A percentile compares a stretch with the other conserved stretches of the same genome.
These are phyloP conservation scores for Lissocephala sabroskyi DNA, from an alignment of 2,888 invertebrate species.

Conservation along the genomic window DNA sequence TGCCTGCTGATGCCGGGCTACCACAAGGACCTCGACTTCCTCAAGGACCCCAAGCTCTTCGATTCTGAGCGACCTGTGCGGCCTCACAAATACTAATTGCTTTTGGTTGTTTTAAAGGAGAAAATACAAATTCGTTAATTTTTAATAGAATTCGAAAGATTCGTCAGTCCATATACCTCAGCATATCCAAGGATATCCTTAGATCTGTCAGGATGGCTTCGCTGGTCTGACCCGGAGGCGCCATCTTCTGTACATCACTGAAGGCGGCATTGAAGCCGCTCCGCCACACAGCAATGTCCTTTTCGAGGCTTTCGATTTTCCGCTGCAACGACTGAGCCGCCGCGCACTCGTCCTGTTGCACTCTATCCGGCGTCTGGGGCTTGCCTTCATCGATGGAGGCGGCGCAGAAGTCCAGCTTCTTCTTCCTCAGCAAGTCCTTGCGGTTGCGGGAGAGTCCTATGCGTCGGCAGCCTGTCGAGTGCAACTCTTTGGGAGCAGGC, in stretches of 20 bases:
- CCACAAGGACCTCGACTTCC: constrained; percentile 84
- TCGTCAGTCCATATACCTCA: constrained; percentile 45
- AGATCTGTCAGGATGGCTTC: constrained; percentile 41
- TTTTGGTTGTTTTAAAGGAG: constrained; percentile 10
- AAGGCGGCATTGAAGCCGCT: constrained; percentile 50
- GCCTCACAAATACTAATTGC: constrained; percentile 82
- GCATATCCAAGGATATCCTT: constrained; percentile 55
- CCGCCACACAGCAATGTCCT: constrained; percentile 52
- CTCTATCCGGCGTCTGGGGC: no score
- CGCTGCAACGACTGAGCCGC: constrained; percentile 20
- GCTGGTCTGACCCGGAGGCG: constrained; percentile 27
- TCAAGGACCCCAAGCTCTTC: constrained; percentile 92
- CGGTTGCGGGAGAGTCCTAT: constrained; percentile 39
- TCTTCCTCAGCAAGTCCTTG: constrained; percentile 46
- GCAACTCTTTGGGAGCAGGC: constrained; percentile 3
- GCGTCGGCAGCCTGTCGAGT: constrained; percentile 26
- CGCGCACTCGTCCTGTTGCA: no score
- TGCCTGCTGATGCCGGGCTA: constrained; percentile 88
- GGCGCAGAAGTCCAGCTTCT: constrained; percentile 43
- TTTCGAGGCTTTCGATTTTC: constrained; percentile 35
- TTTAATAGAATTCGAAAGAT: not conserved
- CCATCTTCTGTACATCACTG: constrained; percentile 46
- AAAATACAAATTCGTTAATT: constrained; percentile 30
- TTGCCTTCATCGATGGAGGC: not conserved
- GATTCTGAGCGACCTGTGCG: constrained; percentile 88